Base-by-base conservation (phyloP, 92 coral and sea anemone species). In the Palythoa grandiflora region DNA sequence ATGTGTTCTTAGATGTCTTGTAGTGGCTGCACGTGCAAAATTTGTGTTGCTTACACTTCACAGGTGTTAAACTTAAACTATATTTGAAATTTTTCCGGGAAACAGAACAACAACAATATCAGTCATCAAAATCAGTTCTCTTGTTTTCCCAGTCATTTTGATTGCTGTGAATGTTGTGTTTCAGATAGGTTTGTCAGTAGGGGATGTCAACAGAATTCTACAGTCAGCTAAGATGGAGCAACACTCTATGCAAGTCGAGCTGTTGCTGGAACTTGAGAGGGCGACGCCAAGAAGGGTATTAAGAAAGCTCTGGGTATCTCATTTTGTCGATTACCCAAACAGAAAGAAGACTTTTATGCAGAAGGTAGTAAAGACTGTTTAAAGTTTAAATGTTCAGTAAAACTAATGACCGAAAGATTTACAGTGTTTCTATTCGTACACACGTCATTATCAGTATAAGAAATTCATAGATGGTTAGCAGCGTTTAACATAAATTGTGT, bases 221-320 rank as follows among this genome's bases (percentile, higher is more conserved):
- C 98, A 93, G 68, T 91, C 98, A 3, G 98, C 98, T 37, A 95
- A 93, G 77, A 95, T 95, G 98, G 98, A 95, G 38, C 98, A 95
- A 55, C 96, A 95, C 78, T 91, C 94, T 15, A 95, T 95, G 98
- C 98, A 95, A 93, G 98, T 95, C 66, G 98, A 95, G 38, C 87
- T 95, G 38, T 92, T 95, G 21, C 85, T 95, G 20, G 98, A 95
- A 47, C 89, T 95, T 73, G 98, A 95, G 85, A 87, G 98, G 53
- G 98, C 98, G 1, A 91, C 98, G 16, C 98, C 98, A 51, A 89
- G 98, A 54, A 80, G 93, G 75, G 88, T 95, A 5, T 87, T 95
- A 6, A 93, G 98, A 20, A 91, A 92, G 79, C 90, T 95, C 63
- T 95, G 94, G 94, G 96, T 90, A 0, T 90, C 96, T 14, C 92